Base-by-base conservation (phyloP, 1,140 invertebrate species). In the Metaphire vulgaris region DNA sequence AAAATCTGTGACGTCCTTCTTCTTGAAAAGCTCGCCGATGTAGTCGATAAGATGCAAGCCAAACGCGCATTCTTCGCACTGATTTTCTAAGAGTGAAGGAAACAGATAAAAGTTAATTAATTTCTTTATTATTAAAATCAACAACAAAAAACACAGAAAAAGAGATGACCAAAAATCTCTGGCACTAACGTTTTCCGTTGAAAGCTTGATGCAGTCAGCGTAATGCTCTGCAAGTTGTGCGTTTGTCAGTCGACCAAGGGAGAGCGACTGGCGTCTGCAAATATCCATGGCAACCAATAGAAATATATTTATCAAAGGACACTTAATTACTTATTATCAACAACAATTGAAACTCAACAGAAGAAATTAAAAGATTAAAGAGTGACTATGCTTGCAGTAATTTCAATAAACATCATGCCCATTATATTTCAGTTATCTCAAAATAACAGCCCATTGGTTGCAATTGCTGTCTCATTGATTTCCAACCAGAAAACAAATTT, bases 41-140 rank as follows among this genome's bases (percentile, higher is more conserved):
- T 91, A 92, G 82, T 94, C 92, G 81, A 94, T 94, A 41, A 94
- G 88, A 81, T 92, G 90, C 0, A 94, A 86, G 79, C 90, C 90
- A 88, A 93, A 95, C 0, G 92, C 0, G 92, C 92, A 89, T 94
- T 94, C 83, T 93, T 92, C 28, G 89, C 87, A 81, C 89, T 94
- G 77, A 94, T 93, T 91, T 93, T 86, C 85, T 86, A 80, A 56
- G 81, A 81, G 68, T n/a, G n/a, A n/a, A 73, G 56, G 64, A 28
- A 72, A 72, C n/a, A 26, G 21, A 32, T 1, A 14, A 72, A 33
- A 32, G 32, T 72, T 12, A 70, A 21, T 26, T 70, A 15, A 12
- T 68, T 26, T 16, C 31, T 26, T 68, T 68, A 2, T 26, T 30
- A 29, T 68, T 6, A 68, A 68, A 65, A 65, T 65, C n/a, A n/a